phyloP scores from a whole-genome alignment of 1,140 invertebrate genomes.

The Globodera ellingtonae region DNA sequence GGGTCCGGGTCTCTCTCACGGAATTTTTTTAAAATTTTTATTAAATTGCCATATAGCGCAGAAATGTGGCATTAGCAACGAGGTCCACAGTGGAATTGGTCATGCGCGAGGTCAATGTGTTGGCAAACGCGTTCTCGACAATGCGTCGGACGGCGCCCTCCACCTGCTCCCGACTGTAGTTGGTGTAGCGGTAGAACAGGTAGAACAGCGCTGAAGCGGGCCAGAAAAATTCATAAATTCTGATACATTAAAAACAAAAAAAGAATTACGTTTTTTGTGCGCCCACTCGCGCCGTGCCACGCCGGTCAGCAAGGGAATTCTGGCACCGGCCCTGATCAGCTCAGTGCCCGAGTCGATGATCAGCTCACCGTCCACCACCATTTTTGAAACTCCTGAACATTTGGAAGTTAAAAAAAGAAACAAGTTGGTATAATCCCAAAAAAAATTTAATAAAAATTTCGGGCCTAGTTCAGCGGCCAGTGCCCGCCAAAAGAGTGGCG shows the following conservation, averaged over 20 bases:
- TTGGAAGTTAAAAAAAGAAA: neutral
- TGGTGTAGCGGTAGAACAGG: constrained; percentile 57
- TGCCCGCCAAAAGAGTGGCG: constrained; percentile 59
- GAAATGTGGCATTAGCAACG: constrained; percentile 59
- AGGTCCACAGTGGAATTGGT: constrained; percentile 57
- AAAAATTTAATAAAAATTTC: neutral
- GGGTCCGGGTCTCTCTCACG: neutral
- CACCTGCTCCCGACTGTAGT: constrained; percentile 40
- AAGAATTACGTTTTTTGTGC: constrained; percentile 60
- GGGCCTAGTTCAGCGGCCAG: constrained; percentile 53
- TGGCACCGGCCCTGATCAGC: constrained; percentile 52
- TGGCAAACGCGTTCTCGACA: constrained; percentile 20
- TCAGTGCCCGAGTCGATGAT: constrained; percentile 50
- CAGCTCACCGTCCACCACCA: constrained; percentile 62
- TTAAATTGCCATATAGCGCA: constrained; percentile 49
- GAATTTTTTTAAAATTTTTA: neutral
- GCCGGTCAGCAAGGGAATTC: constrained; percentile 60
- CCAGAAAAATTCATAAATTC: neutral
- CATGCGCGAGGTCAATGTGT: constrained; percentile 45
- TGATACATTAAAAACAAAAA: neutral
- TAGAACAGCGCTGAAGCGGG: constrained; percentile 58
- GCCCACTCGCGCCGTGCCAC: constrained; percentile 62
- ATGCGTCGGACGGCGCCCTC: constrained; percentile 46
- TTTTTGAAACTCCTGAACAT: constrained; percentile 3
- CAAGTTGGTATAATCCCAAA: neutral